Conservation (phyloP, 2,797 vertebrate genomes). For the Spea hammondii region DNA sequence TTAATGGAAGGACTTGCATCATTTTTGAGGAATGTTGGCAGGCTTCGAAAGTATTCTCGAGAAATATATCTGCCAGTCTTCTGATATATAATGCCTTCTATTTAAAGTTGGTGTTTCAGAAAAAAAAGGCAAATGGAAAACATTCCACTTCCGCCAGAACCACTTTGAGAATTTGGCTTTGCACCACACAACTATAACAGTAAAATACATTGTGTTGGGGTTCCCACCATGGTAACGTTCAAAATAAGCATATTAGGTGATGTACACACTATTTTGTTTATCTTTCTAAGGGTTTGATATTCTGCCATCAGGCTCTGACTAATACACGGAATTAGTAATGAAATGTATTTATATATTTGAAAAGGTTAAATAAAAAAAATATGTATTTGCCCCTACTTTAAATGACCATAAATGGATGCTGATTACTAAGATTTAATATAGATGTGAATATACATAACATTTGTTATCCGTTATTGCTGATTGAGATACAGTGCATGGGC, state of each 20-base stretch:
- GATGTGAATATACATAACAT: too few species aligned
- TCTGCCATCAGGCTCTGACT: too few species aligned
- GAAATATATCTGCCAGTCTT: constrained; percentile 23
- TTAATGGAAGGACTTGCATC: constrained; percentile 33
- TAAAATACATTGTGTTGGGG: neutral
- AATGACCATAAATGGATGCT: too few species aligned
- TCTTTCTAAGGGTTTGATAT: too few species aligned
- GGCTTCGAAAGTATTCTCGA: constrained; percentile 6
- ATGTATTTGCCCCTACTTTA: too few species aligned
- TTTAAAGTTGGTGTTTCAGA: constrained; percentile 28
- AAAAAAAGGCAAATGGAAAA: constrained; percentile 32
- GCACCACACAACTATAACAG: neutral
- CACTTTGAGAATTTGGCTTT: constrained; percentile 17
- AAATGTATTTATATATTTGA: too few species aligned
- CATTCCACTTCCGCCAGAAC: constrained; percentile 19
- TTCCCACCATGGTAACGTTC: neutral
- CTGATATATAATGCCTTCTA: constrained; percentile 41
- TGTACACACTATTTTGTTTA: too few species aligned
- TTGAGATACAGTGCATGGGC: too few species aligned
- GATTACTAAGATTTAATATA: too few species aligned
- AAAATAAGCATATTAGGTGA: neutral
- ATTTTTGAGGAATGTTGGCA: constrained; percentile 35
- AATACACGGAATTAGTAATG: too few species aligned
- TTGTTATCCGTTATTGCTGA: too few species aligned
- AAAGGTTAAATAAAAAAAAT: too few species aligned